These are phyloP conservation scores for Myotis brandtii DNA, from an alignment of 2,113 vertebrate species.

Conservation along the genomic window DNA sequence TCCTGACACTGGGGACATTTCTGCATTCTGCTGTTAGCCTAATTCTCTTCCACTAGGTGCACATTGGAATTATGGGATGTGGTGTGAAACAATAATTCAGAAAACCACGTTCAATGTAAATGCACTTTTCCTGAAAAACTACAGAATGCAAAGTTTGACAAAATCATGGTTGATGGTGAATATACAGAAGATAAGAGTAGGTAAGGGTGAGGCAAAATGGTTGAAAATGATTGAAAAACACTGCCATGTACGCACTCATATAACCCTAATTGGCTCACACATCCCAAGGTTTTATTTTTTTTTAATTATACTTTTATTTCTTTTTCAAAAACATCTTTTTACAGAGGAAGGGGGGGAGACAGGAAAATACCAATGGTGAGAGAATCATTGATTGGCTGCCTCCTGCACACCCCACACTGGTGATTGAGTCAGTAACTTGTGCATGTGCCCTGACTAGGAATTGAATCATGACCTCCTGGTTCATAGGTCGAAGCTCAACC, in stretches of 20 bases:
- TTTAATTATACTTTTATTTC: too few relatives aligned
- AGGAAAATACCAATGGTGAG: too few relatives aligned
- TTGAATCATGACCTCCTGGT: too few relatives aligned
- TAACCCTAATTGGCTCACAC: not conserved
- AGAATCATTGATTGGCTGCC: too few relatives aligned
- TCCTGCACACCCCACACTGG: too few relatives aligned
- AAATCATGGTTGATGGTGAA: not conserved
- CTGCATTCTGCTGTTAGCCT: not conserved
- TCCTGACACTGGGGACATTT: not conserved
- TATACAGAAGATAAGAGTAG: not conserved
- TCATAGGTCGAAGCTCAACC: too few relatives aligned
- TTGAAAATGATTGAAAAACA: not conserved
- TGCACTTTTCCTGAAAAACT: not conserved
- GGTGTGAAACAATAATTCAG: not conserved
- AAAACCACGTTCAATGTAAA: not conserved
- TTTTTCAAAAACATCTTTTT: too few relatives aligned
- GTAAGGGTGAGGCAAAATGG: not conserved
- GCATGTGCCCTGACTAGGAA: too few relatives aligned
- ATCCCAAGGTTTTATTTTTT: not conserved
- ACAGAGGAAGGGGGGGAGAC: too few relatives aligned
- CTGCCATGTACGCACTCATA: not conserved
- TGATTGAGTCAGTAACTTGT: too few relatives aligned
- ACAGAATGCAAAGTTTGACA: not conserved
- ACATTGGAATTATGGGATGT: not conserved
- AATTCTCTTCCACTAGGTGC: not conserved